These are phyloP conservation scores for Buphagus erythrorhynchus DNA, from an alignment of 2,797 vertebrate species.

Conservation along the genomic window DNA sequence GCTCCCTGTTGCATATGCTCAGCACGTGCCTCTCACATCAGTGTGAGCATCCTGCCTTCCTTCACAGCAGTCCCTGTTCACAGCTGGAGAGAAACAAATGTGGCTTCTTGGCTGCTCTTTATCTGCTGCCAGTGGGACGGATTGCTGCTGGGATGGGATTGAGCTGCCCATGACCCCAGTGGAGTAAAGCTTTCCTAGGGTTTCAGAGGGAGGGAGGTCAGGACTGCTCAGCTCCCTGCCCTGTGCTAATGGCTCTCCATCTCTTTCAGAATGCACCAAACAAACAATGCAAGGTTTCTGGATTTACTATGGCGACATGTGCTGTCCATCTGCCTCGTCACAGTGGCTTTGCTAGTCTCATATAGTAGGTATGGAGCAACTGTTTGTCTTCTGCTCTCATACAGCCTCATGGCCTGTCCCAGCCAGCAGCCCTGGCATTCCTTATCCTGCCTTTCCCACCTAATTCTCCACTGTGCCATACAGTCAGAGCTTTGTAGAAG, in stretches of 20 bases:
- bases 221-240: neutral
- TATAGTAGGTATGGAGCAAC: slow-evolving; percentile 90
- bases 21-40: neutral
- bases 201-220: neutral
- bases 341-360: slow-evolving; percentile 90
- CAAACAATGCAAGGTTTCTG: slow-evolving; percentile 97
- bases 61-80: neutral
- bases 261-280: slow-evolving; percentile 95
- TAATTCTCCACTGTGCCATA: rapidly evolving
- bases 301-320: slow-evolving; percentile 97
- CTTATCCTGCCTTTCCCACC: neutral
- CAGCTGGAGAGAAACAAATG: neutral
- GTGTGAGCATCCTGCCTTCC: slow-evolving; percentile 10
- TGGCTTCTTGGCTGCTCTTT: neutral
- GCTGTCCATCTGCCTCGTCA: slow-evolving; percentile 90
- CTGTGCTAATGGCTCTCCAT: slow-evolving; percentile 38
- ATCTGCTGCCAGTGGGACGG: neutral
- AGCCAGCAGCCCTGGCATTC: neutral
- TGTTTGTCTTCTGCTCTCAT: slow-evolving; percentile 7
- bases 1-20: neutral
- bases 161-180: neutral
- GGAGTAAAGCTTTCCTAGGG: neutral
- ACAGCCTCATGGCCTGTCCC: neutral
- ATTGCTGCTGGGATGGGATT: neutral
- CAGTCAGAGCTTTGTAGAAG: neutral